phyloP scores from a whole-genome alignment of 2,797 vertebrate genomes.

The Pangasius djambal region DNA sequence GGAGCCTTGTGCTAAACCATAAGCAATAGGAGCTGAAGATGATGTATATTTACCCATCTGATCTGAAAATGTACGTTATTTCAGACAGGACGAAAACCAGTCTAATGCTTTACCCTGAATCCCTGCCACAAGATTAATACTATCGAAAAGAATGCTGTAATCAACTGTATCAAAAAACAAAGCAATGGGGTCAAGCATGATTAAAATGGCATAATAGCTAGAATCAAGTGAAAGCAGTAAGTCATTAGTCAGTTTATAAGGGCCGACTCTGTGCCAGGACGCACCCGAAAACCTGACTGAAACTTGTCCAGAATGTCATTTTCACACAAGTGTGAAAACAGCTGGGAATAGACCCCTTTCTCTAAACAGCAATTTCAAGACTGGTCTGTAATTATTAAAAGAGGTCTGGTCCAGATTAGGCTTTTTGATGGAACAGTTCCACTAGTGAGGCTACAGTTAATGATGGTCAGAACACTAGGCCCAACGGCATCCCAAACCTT shows the following conservation, averaged over 20 bases:
- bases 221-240: not conserved
- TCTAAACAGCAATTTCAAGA: not conserved
- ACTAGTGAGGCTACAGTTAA: not conserved
- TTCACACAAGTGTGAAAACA: not conserved
- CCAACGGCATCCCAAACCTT: not conserved
- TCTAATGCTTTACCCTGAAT: not conserved
- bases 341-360: not conserved
- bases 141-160: not conserved
- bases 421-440: not conserved
- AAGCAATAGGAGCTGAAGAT: not conserved
- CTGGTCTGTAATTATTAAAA: not conserved
- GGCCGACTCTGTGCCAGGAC: not conserved
- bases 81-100: not conserved
- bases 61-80: not conserved
- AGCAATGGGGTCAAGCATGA: not conserved
- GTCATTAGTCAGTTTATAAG: not conserved
- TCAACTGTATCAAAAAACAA: not conserved
- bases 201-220: not conserved
- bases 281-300: not conserved
- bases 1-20: constrained; percentile 13
- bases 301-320: constrained; percentile 18
- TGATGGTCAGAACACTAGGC: not conserved
- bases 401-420: not conserved
- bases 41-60: not conserved
- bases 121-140: too few relatives aligned